phyloP scores from a whole-genome alignment of 2,113 vertebrate genomes.

The Phalacrocorax pelagicus region DNA sequence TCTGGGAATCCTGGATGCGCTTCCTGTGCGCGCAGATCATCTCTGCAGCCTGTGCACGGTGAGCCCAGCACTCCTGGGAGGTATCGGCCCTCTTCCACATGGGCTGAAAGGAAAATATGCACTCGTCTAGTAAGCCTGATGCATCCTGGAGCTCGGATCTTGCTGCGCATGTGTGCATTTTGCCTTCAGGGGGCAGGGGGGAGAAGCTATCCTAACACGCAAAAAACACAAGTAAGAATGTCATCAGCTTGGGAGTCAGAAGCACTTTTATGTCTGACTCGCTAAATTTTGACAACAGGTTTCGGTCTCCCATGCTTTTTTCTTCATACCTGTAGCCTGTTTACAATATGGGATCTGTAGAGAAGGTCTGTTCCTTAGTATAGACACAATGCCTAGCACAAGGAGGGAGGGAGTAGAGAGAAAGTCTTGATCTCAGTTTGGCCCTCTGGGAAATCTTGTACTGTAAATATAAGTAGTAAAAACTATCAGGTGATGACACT shows the following conservation, averaged over 20 bases:
- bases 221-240: not conserved
- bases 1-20: not conserved
- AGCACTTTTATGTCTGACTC: not conserved
- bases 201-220: not conserved
- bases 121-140: not conserved
- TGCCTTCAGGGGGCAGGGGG: not conserved
- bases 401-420: not conserved
- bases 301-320: not conserved
- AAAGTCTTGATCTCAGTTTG: conserved; percentile 9
- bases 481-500: conserved; percentile 63
- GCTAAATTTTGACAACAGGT: not conserved
- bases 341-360: not conserved
- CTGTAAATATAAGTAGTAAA: conserved; percentile 50
- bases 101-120: not conserved
- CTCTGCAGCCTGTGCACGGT: not conserved
- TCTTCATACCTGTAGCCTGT: not conserved
- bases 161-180: not conserved
- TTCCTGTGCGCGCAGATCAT: not conserved
- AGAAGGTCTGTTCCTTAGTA: not conserved
- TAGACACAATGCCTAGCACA: not conserved
- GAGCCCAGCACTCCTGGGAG: not conserved
- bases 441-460: conserved; percentile 9
- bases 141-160: not conserved
- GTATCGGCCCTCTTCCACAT: not conserved
- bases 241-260: not conserved